Evolutionary conservation across 23 tunicate genomes (phyloP).

Genomic region (Clavelina lepadiformis): DNA sequence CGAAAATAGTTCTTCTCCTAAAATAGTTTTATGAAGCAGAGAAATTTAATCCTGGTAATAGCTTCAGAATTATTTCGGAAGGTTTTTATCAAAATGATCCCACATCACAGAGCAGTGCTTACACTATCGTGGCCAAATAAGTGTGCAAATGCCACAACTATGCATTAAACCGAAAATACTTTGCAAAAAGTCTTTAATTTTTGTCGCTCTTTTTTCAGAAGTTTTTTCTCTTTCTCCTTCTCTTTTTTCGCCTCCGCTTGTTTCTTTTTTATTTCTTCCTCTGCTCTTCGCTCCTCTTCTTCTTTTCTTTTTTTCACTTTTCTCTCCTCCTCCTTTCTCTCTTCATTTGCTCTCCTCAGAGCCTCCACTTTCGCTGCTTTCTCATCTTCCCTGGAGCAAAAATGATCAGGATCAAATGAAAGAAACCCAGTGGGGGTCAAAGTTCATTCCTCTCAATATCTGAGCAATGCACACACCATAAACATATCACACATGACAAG

Average conservation of each 20-base stretch:
- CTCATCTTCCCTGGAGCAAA: slow-evolving; percentile 51
- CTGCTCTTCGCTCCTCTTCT: slow-evolving; percentile 33
- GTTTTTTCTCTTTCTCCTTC: slow-evolving; percentile 72
- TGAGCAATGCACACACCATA: too few species aligned
- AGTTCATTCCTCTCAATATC: too few species aligned
- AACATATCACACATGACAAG: too few species aligned
- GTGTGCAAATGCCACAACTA: too few species aligned
- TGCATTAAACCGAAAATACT: too few species aligned
- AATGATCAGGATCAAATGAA: neutral
- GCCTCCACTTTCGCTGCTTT: slow-evolving; percentile 69
- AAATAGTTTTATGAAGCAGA: too few species aligned
- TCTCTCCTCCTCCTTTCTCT: slow-evolving; percentile 50
- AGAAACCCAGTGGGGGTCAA: too few species aligned
- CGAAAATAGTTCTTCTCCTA: slow-evolving; percentile 49
- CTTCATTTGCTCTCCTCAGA: slow-evolving; percentile 43
- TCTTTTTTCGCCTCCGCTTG: slow-evolving; percentile 66
- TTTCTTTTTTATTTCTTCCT: slow-evolving; percentile 37
- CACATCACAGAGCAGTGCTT: too few species aligned
- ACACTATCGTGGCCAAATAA: too few species aligned
- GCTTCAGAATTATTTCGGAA: too few species aligned
- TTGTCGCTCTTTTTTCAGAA: slow-evolving; percentile 72
- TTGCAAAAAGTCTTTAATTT: slow-evolving; percentile 74
- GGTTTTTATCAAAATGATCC: too few species aligned
- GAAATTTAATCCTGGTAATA: too few species aligned
- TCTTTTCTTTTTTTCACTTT: slow-evolving; percentile 21